Evolutionary conservation across 2,888 invertebrate species (phyloP).

Genomic region (Hirtodrosophila histrioides): DNA sequence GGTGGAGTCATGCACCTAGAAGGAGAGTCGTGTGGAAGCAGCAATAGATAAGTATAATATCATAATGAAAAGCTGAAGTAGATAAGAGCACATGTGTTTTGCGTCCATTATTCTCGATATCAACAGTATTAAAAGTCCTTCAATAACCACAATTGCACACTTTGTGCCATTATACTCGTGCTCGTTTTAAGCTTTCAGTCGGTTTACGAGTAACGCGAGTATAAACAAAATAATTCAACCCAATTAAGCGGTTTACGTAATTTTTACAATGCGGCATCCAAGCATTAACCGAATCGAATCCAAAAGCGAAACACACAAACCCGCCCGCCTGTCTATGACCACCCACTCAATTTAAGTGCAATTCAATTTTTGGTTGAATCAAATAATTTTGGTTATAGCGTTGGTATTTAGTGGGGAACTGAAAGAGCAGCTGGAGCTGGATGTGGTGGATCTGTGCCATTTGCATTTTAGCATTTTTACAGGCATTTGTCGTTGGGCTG

Average conservation of each 20-base stretch:
- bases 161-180: conserved; percentile 55
- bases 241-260: conserved; percentile 68
- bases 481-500: conserved; percentile 39
- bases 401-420: conserved; percentile 22
- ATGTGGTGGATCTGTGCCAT: conserved; percentile 38
- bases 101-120: conserved; percentile 1
- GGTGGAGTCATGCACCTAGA: conserved; percentile 92
- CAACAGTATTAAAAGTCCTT: conserved; percentile 32
- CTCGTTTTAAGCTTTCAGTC: conserved; percentile 42
- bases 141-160: conserved; percentile 48
- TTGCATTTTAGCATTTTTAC: conserved; percentile 55
- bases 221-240: conserved; percentile 71
- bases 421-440: conserved; percentile 5
- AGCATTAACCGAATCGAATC: conserved; percentile 39
- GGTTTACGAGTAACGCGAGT: conserved; percentile 37
- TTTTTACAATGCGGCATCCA: conserved; percentile 52
- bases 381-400: conserved; percentile 64
- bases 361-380: conserved; percentile 64
- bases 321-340: neutral
- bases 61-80: conserved; percentile 49
- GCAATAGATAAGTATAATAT: conserved; percentile 82
- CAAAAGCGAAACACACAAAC: neutral
- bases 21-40: conserved; percentile 78
- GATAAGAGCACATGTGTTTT: neutral
- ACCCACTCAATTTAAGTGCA: conserved; percentile 47